Evolutionary conservation across 2,888 invertebrate genomes (phyloP).

Genomic region (Diarsia rubi): DNA sequence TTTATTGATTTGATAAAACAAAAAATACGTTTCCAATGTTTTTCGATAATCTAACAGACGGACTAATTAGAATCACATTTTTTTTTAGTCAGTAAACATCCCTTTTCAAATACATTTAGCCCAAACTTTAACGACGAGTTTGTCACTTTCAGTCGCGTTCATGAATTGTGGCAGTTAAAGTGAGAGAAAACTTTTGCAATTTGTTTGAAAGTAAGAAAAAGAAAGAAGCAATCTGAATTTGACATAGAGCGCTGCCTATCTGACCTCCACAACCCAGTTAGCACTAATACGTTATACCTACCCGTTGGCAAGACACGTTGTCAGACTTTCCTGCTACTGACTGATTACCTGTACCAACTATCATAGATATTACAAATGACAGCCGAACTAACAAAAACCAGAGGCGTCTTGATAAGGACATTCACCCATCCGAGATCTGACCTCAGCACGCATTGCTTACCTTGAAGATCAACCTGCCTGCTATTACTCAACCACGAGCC

Average conservation of each 20-base stretch:
- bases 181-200: too few relatives aligned
- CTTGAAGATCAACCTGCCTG: background rate
- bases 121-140: too few relatives aligned
- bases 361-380: background rate
- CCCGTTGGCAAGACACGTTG: background rate
- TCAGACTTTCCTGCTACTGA: background rate
- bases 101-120: too few relatives aligned
- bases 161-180: too few relatives aligned
- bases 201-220: too few relatives aligned
- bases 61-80: too few relatives aligned
- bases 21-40: too few relatives aligned
- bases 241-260: background rate
- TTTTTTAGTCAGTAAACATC: too few relatives aligned
- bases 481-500: background rate
- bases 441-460: background rate
- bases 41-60: too few relatives aligned
- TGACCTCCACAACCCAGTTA: background rate
- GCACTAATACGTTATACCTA: background rate
- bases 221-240: too few relatives aligned
- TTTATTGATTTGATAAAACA: too few relatives aligned
- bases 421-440: background rate
- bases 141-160: too few relatives aligned
- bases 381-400: background rate
- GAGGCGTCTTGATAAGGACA: background rate
- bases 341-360: background rate